Base-by-base conservation (phyloP, 1,140 invertebrate species). In the Prorops nasuta region DNA sequence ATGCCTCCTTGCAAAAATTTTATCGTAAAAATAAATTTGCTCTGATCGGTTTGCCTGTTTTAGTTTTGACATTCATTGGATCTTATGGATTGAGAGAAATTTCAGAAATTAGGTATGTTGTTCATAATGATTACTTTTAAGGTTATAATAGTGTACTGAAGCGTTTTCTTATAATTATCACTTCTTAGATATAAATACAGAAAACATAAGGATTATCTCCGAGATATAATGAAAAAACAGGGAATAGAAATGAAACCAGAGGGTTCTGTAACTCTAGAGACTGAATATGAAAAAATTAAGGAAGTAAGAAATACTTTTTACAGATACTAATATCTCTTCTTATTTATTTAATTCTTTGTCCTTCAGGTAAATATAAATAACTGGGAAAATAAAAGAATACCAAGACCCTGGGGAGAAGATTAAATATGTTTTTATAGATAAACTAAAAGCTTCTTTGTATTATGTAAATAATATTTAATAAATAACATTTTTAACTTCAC, bases 371-470 rank as follows among this genome's bases (percentile, higher is more conserved):
- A 93, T 69, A 83, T 91, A 56, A 84, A 91, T 50, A 82, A 85
- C 58, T 93, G 90, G 90, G 80, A 89, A 66, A 91, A 91, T 63
- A 83, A 86, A 49, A 74, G 90, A 66, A 88, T 88, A 2, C 84
- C 89, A 4, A 77, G 90, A 49, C 89, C 89, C 10, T 92, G 89
- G 89, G 89, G 92, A 65, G 81, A 87, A 7, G 17, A 19, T 44
- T 24, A 42, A 18, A 22, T 14, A 10, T 8, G 9, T 2, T 19
- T 22, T 19, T 28, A 1, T 6, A 24, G 24, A 28, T 6, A 28
- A n/a, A n/a, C n/a, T 28, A 28, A 6, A 28, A 28, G 24, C 4
- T 28, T 28, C 4, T 6, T 28, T 6, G 10, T 6, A 28, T 28
- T 28, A 4, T 28, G 4, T 28, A 10, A 28, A 10, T 28, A n/a